Evolutionary conservation across 2,888 invertebrate genomes (phyloP), one percentile per base, ranked within the genome.

Genomic region (Eupithecia dodoneata): DNA sequence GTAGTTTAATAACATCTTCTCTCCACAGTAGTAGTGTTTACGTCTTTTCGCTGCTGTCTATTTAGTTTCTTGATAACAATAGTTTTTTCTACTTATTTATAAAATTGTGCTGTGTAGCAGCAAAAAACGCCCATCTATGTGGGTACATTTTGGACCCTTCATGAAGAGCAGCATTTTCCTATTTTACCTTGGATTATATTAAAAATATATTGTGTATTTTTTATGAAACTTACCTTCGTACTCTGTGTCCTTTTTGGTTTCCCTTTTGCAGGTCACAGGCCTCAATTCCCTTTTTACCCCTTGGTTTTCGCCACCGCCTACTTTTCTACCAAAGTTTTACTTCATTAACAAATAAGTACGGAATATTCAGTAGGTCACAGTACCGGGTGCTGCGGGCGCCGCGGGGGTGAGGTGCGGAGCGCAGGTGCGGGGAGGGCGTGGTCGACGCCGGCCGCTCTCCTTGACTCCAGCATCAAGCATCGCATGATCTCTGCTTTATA

Each of bases 381-480:
- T 69, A 76, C 86, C 84, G 83, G 69, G 90, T 89, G 86, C 87
- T 86, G 86, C 85, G 85, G 85, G 88, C 82, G 78, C 80, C 71
- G 82, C 77, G 84, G 88, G 85, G 85, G 86, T 84, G 86, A 84
- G 83, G 85, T 80, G 83, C 83, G 85, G 79, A 81, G 81, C 83
- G 80, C 74, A 73, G 74, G 72, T 80, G 82, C 78, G 88, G 87
- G 86, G 87, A 83, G 85, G 94, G 94, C 94, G 94, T 94, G 94
- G 94, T 92, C 92, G 94, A 92, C 91, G 94, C 92, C 92, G 94
- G 94, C 94, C 93, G 94, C 94, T 95, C 94, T 94, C 94, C 94
- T 95, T 95, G 94, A 95, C 94, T 94, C 91, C 89, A 91, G 73
- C 78, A 90, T 93, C 94, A 93, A 94, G 90, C 94, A 94, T 94